phyloP scores from a whole-genome alignment of 2,113 vertebrate species.

The Zapus hudsonius region DNA sequence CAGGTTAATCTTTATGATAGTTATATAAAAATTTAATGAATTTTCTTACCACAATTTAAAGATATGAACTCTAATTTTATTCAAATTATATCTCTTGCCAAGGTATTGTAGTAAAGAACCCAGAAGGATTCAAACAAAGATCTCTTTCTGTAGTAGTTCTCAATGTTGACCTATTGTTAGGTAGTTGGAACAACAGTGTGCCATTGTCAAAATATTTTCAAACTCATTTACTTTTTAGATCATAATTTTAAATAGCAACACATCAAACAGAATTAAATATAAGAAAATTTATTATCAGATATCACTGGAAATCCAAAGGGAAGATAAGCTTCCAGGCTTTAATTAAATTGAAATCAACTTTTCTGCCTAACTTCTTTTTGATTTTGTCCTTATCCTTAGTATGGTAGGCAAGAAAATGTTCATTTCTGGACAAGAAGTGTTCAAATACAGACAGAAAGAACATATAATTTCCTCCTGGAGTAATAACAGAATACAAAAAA shows the following conservation, averaged over 20 bases:
- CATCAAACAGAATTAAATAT: constrained; percentile 1
- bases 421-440: background rate
- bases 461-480: background rate
- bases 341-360: background rate
- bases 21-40: background rate
- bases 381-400: background rate
- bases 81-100: background rate
- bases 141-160: background rate
- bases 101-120: background rate
- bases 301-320: background rate
- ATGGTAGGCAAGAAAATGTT: background rate
- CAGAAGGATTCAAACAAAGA: background rate
- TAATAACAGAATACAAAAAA: background rate
- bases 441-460: background rate
- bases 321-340: background rate
- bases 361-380: constrained; percentile 21
- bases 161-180: background rate
- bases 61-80: background rate
- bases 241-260: background rate
- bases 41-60: background rate
- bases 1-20: background rate
- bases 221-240: background rate
- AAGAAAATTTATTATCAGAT: background rate
- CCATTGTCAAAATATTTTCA: background rate
- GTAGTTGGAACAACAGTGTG: background rate